Evolutionary conservation across 1,140 invertebrate species (phyloP), one percentile per base, ranked within the genome.

Genomic region (Aphaenogaster floridana): DNA sequence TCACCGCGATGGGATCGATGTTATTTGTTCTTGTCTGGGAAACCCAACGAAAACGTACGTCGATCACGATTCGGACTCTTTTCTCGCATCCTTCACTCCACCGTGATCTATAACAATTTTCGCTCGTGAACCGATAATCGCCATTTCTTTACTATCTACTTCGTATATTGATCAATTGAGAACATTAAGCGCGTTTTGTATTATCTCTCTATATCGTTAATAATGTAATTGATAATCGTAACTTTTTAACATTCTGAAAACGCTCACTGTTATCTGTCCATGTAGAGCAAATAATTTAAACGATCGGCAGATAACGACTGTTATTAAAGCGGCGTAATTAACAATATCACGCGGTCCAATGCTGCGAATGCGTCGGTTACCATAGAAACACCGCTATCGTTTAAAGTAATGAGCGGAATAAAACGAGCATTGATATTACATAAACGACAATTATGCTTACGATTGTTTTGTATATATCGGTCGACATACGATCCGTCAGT

Each of bases 21-120:
- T 90, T 91, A 91, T 91, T 91, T 91, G 90, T 91, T 90, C 90
- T 85, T 81, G 66, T 85, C 86, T 34, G 28, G 7, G 57, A 42
- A 77, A 71, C 59, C 11, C 76, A 72, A 80, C 57, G 80, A 57
- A 63, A 83, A 64, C 50, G 39, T 76, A 76, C 71, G 71, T 88
- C 76, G 77, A 50, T 83, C 28, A 54, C 48, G 21, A 68, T 68
- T 89, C 34, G 48, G n/a, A 88, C 77, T 28, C 28, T 69, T 74
- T 81, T 36, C 36, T 17, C 17, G 1, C 36, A 45, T 79, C 39
- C 45, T 48, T 79, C 59, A 17, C n/a, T 48, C 21, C 42, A 4
- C 5, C 42, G 39, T 42, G 54, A 76, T 39, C 42, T 61, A 36
- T 21, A 61, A 76, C 69, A 21, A 74, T 61, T 50, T 28, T 84